These are phyloP conservation scores for Anoncus sp. DNA, from an alignment of 2,888 invertebrate species.

Conservation along the genomic window DNA sequence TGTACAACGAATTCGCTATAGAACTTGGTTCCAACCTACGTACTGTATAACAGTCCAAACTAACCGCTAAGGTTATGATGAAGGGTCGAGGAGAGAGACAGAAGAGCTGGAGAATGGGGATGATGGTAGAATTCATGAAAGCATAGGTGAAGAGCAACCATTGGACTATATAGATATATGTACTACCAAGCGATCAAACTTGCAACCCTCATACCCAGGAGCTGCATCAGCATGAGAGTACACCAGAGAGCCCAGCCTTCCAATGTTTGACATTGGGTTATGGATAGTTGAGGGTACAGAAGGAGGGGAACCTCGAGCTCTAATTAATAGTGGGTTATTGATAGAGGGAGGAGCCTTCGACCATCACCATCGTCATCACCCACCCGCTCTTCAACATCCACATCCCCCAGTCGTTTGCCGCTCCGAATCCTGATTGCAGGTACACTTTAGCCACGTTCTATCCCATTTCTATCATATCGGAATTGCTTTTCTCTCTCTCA, in stretches of 20 bases:
- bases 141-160: conserved; percentile 43
- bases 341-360: conserved; percentile 60
- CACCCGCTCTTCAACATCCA: conserved; percentile 6
- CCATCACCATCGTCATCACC: conserved; percentile 44
- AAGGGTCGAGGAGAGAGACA: conserved; percentile 45
- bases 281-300: conserved; percentile 52
- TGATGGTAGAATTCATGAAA: conserved; percentile 29
- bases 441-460: conserved; percentile 59
- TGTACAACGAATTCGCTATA: neutral
- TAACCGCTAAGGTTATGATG: conserved; percentile 70
- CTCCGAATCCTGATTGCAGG: conserved; percentile 62
- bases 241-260: conserved; percentile 22
- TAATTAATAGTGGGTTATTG: conserved; percentile 69
- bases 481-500: conserved; percentile 33
- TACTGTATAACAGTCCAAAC: conserved; percentile 59
- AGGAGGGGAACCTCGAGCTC: conserved; percentile 50
- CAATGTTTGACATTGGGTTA: conserved; percentile 70
- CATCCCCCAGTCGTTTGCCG: conserved; percentile 18
- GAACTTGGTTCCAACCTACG: conserved; percentile 24
- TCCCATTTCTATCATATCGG: conserved; percentile 15
- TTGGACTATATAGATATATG: conserved; percentile 31
- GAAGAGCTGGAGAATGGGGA: neutral
- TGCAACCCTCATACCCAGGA: conserved; percentile 16
- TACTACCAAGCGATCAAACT: conserved; percentile 52
- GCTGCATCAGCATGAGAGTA: conserved; percentile 58